These are phyloP conservation scores for Rhynchomys soricoides DNA, from an alignment of 2,113 vertebrate genomes.

Conservation along the genomic window DNA sequence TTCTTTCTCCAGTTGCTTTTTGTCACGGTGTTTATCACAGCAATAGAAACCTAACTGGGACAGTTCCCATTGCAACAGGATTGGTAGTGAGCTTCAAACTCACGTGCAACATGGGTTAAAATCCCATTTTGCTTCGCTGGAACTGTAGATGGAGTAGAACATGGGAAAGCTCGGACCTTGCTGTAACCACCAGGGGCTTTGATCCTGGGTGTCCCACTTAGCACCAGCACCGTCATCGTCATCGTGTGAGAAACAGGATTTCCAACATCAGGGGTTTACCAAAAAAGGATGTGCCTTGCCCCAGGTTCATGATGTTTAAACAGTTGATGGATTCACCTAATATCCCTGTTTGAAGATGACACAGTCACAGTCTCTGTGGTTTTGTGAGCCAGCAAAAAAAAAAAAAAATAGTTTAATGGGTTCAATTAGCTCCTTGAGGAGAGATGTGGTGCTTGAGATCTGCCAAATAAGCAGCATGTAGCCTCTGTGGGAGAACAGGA, in stretches of 20 bases:
- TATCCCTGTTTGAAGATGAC: slow-evolving; percentile 68
- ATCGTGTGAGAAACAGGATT: background rate
- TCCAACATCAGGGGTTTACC: background rate
- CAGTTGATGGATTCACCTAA: slow-evolving; percentile 28
- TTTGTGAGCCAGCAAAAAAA: slow-evolving; percentile 76
- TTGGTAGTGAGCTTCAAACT: background rate
- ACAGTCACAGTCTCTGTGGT: slow-evolving; percentile 72
- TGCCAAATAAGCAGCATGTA: slow-evolving; percentile 81
- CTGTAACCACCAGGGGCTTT: background rate
- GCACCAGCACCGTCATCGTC: background rate
- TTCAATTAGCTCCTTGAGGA: slow-evolving; percentile 83
- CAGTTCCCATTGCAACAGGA: background rate
- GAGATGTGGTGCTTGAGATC: slow-evolving; percentile 71
- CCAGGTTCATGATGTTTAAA: slow-evolving; percentile 34
- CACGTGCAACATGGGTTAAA: background rate
- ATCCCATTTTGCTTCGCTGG: background rate
- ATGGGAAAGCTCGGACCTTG: background rate
- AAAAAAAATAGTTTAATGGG: slow-evolving; percentile 65
- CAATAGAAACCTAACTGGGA: background rate
- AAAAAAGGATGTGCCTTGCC: background rate
- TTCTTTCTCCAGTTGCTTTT: background rate
- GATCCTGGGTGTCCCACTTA: background rate
- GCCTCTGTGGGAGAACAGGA: slow-evolving; percentile 74
- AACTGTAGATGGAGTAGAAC: background rate
- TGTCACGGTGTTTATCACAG: no score